Evolutionary conservation across 2,113 vertebrate species (phyloP).

Genomic region (Spea bombifrons): DNA sequence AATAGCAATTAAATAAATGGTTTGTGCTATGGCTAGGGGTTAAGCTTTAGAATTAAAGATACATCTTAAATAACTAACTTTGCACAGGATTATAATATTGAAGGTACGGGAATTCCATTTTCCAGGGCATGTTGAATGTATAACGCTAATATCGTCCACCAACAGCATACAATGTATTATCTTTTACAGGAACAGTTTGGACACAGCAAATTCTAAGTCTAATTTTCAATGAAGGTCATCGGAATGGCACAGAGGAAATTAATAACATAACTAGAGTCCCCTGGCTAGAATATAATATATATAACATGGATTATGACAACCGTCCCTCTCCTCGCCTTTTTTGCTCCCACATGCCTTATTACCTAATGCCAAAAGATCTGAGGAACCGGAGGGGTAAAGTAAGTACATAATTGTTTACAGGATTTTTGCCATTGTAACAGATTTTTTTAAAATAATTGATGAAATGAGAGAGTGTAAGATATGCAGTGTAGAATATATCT

Average conservation of each 20-base stretch:
- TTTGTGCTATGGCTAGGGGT: too few species aligned
- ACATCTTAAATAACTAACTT: too few species aligned
- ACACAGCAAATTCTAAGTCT: slow-evolving; percentile 57
- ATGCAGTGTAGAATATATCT: too few species aligned
- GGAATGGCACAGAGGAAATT: slow-evolving; percentile 44
- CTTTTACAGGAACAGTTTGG: slow-evolving; percentile 57
- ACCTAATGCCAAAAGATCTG: slow-evolving; percentile 55
- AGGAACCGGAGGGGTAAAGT: slow-evolving; percentile 54
- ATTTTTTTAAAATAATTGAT: too few species aligned
- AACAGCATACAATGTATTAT: neutral
- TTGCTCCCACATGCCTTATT: slow-evolving; percentile 53
- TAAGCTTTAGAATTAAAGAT: too few species aligned
- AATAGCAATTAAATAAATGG: too few species aligned
- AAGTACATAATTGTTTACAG: slow-evolving; percentile 20
- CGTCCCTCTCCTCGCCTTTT: slow-evolving; percentile 52
- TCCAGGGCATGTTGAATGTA: too few species aligned
- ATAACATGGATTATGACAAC: accelerated
- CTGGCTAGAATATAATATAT: slow-evolving; percentile 29
- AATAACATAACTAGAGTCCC: neutral
- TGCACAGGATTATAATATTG: too few species aligned
- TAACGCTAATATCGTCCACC: too few species aligned
- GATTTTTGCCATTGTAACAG: neutral
- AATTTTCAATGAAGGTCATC: slow-evolving; percentile 56
- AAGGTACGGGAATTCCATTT: too few species aligned
- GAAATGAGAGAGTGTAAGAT: too few species aligned